phyloP scores from a whole-genome alignment of 2,888 invertebrate species.

The Chesias legatella region DNA sequence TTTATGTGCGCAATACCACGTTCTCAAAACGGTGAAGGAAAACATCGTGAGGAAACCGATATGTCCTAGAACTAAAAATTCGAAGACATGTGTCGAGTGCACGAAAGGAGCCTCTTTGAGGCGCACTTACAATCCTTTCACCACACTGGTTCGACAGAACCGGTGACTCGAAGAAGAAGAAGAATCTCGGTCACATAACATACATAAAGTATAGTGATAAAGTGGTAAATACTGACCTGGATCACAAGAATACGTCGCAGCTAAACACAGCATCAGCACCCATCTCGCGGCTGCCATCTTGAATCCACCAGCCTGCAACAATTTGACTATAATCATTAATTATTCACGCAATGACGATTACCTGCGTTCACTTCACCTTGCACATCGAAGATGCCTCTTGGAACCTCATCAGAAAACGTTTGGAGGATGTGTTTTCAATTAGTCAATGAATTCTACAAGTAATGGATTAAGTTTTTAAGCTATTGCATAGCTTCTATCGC shows the following conservation, averaged over 20 bases:
- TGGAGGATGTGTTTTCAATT: slow-evolving; percentile 8
- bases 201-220: not conserved
- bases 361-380: slow-evolving; percentile 20
- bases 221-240: slow-evolving; percentile 38
- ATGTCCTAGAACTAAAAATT: too few species aligned
- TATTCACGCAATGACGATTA: slow-evolving; percentile 20
- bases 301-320: slow-evolving; percentile 38
- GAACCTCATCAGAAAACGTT: slow-evolving; percentile 14
- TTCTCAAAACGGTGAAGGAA: too few species aligned
- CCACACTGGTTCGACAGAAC: too few species aligned
- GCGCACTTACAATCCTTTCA: too few species aligned
- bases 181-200: too few species aligned
- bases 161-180: too few species aligned
- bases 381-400: slow-evolving; percentile 7
- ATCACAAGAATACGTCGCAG: slow-evolving; percentile 37
- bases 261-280: slow-evolving; percentile 29
- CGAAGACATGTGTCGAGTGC: too few species aligned
- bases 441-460: slow-evolving; percentile 7
- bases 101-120: too few species aligned
- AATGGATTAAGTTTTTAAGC: not conserved
- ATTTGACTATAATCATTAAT: slow-evolving; percentile 27
- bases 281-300: slow-evolving; percentile 37
- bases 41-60: too few species aligned
- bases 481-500: too few species aligned
- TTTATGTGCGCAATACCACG: too few species aligned